Conservation (phyloP, 2,113 vertebrate species). For the Ovis aries region DNA sequence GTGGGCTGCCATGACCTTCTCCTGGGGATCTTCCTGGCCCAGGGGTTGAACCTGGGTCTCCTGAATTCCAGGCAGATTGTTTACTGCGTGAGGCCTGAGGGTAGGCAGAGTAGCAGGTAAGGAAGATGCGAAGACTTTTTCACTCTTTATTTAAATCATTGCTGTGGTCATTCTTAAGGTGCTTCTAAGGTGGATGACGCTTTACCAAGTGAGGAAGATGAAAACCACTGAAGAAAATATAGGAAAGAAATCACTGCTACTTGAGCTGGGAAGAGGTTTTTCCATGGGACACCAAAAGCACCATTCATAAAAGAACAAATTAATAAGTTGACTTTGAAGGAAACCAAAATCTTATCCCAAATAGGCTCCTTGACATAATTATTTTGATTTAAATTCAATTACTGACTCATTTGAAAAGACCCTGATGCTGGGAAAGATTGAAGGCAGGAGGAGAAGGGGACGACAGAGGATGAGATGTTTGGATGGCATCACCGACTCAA, state of each 20-base stretch:
- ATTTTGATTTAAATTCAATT: background rate
- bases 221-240: background rate
- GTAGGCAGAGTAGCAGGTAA: background rate
- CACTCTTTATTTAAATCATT: background rate
- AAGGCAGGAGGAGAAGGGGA: background rate
- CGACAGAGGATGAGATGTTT: background rate
- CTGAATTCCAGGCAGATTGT: background rate
- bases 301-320: background rate
- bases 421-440: background rate
- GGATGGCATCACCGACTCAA: background rate
- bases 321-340: background rate
- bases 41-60: background rate
- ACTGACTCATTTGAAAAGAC: background rate
- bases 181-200: background rate
- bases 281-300: background rate
- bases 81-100: background rate
- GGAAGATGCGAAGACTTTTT: background rate
- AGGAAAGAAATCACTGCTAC: background rate
- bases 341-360: background rate
- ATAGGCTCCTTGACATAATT: background rate
- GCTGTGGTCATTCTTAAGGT: background rate
- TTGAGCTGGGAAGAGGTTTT: background rate
- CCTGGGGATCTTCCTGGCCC: background rate
- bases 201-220: background rate
- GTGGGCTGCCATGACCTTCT: background rate